phyloP scores from a whole-genome alignment of 2,888 invertebrate species.

The Stegana nigrithorax region DNA sequence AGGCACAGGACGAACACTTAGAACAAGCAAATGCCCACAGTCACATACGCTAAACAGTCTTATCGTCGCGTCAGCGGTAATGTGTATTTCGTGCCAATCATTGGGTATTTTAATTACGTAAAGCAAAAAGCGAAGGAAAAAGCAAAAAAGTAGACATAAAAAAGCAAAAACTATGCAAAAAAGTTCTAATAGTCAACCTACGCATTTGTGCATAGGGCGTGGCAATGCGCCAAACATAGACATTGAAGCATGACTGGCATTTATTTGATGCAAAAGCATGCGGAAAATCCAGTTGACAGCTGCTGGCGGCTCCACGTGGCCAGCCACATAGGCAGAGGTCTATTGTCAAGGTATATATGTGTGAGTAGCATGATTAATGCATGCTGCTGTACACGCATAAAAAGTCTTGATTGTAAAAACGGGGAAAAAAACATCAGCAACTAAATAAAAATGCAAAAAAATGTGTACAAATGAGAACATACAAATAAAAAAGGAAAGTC shows the following conservation, averaged over 20 bases:
- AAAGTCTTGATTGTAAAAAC: no score
- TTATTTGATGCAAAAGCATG: background rate
- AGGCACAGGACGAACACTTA: background rate
- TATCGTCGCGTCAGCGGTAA: no score
- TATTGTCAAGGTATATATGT: no score
- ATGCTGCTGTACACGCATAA: no score
- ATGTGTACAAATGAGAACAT: background rate
- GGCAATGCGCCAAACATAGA: no score
- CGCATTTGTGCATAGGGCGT: no score
- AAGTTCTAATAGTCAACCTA: no score
- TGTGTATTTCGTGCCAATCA: background rate
- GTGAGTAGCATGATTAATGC: slow-evolving; percentile 9
- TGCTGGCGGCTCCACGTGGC: background rate
- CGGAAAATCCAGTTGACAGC: background rate
- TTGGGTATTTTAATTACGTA: background rate
- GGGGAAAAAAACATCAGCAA: background rate
- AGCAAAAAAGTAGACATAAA: no score
- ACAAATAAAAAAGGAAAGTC: background rate
- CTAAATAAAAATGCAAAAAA: background rate
- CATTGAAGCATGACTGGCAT: no score
- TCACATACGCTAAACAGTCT: no score
- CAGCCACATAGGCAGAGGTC: background rate
- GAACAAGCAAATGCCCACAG: slow-evolving; percentile 8
- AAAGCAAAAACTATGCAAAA: background rate
- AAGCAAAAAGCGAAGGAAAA: slow-evolving; percentile 3